Base-by-base conservation (phyloP, 2,113 vertebrate genomes). In the Pedetes capensis region DNA sequence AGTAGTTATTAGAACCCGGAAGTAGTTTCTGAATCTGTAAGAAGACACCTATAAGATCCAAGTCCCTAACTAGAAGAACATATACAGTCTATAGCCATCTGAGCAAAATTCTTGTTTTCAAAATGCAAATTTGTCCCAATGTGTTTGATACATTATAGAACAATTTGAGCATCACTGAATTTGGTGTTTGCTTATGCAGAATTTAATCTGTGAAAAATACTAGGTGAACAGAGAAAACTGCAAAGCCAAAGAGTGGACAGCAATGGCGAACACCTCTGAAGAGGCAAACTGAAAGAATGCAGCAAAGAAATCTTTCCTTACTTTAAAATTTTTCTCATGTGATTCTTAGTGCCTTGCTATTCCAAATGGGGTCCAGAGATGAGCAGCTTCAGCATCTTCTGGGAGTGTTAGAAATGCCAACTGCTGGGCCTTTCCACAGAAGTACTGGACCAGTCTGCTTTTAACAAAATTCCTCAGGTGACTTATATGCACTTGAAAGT, bases 261-360 rank as follows among this genome's bases (percentile, higher is more conserved):
- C n/a, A n/a, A n/a, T n/a, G n/a, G n/a, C n/a, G n/a, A n/a, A n/a
- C n/a, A n/a, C n/a, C n/a, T 79, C 42, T 79, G 57, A 63, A 84
- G 91, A 95, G 39, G 17, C 16, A 83, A 47, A 39, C 27, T 79
- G 42, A 78, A 94, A 80, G n/a, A 37, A 37, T 55, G 25, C 51
- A 85, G 61, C 39, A 63, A 12, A 71, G 94, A 86, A 83, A 86
- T 6, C 8, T 87, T 61, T 79, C n/a, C n/a, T 47, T 47, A 76
- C 42, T 39, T 69, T 53, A 42, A 88, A 96, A 71, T 82, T 69
- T 10, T 51, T 93, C 20, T 87, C n/a, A 37, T 85, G 81, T 93
- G 82, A 75, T 63, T 82, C 72, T 37, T 64, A 82, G 20, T 37
- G 8, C 4, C 42, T 83, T 64, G 47, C 53, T 91, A 23, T 20